phyloP scores from a whole-genome alignment of 2,888 invertebrate genomes.

The Desoria tigrina region DNA sequence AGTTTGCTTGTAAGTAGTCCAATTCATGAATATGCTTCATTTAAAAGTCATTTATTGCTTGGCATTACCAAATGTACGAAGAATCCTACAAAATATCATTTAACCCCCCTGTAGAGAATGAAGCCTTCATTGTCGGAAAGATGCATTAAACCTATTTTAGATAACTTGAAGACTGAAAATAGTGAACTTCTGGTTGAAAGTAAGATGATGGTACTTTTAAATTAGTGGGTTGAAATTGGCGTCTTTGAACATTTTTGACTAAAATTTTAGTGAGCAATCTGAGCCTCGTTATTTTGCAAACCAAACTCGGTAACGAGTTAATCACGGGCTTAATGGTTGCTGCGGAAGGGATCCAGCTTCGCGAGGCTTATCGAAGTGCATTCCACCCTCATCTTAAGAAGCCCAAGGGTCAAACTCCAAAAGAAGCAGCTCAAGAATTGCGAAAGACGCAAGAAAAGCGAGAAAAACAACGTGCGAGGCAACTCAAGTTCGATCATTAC shows the following conservation, averaged over 20 bases:
- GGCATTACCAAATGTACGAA: no score
- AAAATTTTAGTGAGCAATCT: conserved; percentile 42
- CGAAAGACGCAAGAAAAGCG: conserved; percentile 24
- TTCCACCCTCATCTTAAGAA: conserved; percentile 19
- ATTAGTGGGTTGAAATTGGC: not conserved
- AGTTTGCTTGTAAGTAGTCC: conserved; percentile 39
- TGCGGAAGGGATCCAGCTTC: conserved; percentile 33
- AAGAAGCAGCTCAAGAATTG: conserved; percentile 19
- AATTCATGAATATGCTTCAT: not conserved
- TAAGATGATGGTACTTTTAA: conserved; percentile 17
- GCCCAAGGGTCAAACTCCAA: conserved; percentile 6
- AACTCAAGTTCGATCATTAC: conserved; percentile 29
- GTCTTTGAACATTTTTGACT: not conserved
- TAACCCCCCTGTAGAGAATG: conserved; percentile 27
- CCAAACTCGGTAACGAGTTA: conserved; percentile 36
- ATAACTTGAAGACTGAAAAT: conserved; percentile 46
- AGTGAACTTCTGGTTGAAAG: conserved; percentile 43
- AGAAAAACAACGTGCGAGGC: conserved; percentile 24
- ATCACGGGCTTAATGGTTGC: conserved; percentile 36
- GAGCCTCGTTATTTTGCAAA: conserved; percentile 42
- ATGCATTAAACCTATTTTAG: conserved; percentile 43
- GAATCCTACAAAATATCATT: not conserved
- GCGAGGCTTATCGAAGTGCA: conserved; percentile 24
- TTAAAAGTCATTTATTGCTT: not conserved
- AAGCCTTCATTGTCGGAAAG: conserved; percentile 36